A percentile compares a stretch with the other conserved stretches of the same genome.
phyloP scores from a whole-genome alignment of 2,888 invertebrate genomes.

The Fragum whitleyi region DNA sequence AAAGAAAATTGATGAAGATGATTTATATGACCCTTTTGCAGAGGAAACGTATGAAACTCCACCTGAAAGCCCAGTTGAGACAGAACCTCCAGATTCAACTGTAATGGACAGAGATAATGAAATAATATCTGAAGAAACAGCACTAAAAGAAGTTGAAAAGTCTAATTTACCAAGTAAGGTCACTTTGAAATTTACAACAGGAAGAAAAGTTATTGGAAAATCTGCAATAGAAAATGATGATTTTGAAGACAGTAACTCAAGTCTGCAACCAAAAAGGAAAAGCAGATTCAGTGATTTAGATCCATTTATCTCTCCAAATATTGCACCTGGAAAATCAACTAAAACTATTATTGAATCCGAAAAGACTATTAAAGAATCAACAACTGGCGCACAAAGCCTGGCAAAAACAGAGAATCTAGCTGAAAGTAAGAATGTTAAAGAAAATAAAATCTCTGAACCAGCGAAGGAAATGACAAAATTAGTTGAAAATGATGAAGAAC shows the following conservation, averaged over 20 bases:
- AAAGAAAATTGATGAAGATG: constrained; percentile 26
- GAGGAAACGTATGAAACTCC: constrained; percentile 40
- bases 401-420: no score
- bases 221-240: constrained; percentile 56
- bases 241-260: constrained; percentile 32
- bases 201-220: constrained; percentile 58
- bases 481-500: no score
- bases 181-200: constrained; percentile 49
- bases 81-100: not conserved
- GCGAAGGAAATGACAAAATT: no score
- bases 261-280: constrained; percentile 14
- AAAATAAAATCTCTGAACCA: no score
- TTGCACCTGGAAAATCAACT: not conserved
- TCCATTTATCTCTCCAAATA: not conserved
- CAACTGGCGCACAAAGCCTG: not conserved
- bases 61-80: constrained; percentile 30
- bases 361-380: not conserved
- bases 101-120: not conserved
- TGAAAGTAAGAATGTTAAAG: no score
- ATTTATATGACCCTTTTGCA: constrained; percentile 64
- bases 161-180: constrained; percentile 32
- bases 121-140: not conserved
- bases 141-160: not conserved
- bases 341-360: not conserved
- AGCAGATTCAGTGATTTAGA: constrained; percentile 41